Evolutionary conservation across 2,888 invertebrate species (phyloP), one percentile per base, ranked within the genome.

Genomic region (Drosophila leonis): DNA sequence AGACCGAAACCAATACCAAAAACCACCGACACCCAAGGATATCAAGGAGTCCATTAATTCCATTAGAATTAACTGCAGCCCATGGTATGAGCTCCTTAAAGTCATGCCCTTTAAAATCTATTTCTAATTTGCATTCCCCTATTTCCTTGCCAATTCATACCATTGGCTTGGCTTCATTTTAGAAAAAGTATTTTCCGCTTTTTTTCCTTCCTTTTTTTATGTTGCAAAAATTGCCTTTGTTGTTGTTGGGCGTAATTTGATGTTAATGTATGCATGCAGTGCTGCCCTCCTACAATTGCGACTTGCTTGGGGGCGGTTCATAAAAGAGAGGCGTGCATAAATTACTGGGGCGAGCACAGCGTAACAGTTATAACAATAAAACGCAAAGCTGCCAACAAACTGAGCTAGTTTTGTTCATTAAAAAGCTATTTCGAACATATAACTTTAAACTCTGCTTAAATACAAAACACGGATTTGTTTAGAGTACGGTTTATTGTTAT

Each of bases 221-320:
- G 37, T 39, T 54, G 37, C 62, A 44, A 48, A 67, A 54, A 63
- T 59, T 66, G 31, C 27, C 33, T n/a, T 29, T 64, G 29, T 29
- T 63, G 57, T 35, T 73, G 49, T 3, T 49, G 67, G 33, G 27
- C 64, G 75, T 85, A 82, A 83, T 83, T 83, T 83, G 52, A 88
- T 86, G 83, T 75, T 83, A 88, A 83, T 83, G 37, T 88, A 83
- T 83, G 86, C 83, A 85, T 77, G 80, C 76, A 71, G 76, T 31
- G 39, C 42, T 39, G 29, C 54, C 39, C 66, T 37, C 24, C 66
- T 27, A 20, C 33, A 42, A 48, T 31, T 12, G 41, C 29, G 41
- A 41, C 55, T 33, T 35, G 15, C 24, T 15, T 9, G 5, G 39
- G 24, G 41, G 31, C 24, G 13, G 13, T 5, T 15, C 57, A 63